These are phyloP conservation scores for Cossypha niveicapilla DNA, from an alignment of 2,797 vertebrate species.

Conservation along the genomic window DNA sequence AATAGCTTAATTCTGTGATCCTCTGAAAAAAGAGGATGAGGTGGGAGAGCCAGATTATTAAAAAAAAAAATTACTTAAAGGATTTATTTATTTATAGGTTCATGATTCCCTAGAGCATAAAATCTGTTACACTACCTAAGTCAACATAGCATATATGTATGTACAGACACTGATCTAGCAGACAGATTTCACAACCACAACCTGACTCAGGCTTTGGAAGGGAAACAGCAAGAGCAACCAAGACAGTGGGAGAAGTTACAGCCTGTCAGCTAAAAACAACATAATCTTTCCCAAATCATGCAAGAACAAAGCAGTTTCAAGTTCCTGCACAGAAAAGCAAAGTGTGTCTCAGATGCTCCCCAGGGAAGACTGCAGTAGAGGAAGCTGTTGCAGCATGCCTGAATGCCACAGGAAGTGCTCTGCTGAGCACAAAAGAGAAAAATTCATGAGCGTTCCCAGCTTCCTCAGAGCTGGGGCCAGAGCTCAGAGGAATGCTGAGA, in stretches of 20 bases:
- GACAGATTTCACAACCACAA: constrained; percentile 54
- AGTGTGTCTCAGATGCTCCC: neutral
- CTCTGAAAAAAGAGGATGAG: neutral
- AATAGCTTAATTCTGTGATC: neutral
- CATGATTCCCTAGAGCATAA: neutral
- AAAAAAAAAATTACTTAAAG: neutral
- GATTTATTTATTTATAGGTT: neutral
- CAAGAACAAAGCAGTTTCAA: constrained; percentile 42
- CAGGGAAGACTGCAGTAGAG: neutral
- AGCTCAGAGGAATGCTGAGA: neutral
- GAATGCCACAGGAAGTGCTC: constrained; percentile 9
- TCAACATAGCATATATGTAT: neutral
- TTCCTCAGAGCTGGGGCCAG: neutral
- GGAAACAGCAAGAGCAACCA: constrained; percentile 31
- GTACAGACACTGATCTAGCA: neutral
- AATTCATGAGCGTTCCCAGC: neutral
- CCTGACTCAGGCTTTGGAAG: constrained; percentile 26
- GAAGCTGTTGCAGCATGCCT: constrained; percentile 13
- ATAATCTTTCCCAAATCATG: neutral
- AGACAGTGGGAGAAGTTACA: constrained; percentile 50
- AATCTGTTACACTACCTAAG: neutral
- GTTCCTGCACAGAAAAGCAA: neutral
- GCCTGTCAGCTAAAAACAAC: neutral
- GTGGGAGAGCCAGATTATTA: neutral
- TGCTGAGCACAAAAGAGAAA: neutral